phyloP scores from a whole-genome alignment of 2,797 vertebrate species.

The Neosalanx taihuensis region DNA sequence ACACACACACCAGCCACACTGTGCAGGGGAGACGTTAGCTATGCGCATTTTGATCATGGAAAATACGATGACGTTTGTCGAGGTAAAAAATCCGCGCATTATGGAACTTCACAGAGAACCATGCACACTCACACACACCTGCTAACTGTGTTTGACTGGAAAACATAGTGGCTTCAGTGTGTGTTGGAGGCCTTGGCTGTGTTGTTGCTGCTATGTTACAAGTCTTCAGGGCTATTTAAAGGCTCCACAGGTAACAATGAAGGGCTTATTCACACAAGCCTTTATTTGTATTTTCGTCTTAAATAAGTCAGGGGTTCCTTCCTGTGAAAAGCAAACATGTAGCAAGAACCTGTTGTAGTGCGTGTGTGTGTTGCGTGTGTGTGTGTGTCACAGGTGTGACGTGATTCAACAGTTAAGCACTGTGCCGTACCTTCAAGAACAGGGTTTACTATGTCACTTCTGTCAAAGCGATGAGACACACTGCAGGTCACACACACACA shows the following conservation, averaged over 20 bases:
- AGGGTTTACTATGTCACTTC: constrained; percentile 35
- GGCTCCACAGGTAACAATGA: constrained; percentile 48
- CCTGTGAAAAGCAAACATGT: constrained; percentile 53
- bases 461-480: constrained; percentile 40
- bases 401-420: constrained; percentile 18
- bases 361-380: constrained; percentile 41
- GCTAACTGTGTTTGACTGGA: constrained; percentile 27
- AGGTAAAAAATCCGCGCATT: constrained; percentile 9
- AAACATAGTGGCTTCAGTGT: constrained; percentile 64
- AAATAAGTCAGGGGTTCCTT: constrained; percentile 53
- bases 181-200: constrained; percentile 50
- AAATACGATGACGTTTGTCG: constrained; percentile 20
- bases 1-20: constrained; percentile 29
- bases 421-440: constrained; percentile 6
- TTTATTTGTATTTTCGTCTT: constrained; percentile 54
- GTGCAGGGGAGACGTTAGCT: constrained; percentile 1
- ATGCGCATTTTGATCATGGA: constrained; percentile 18
- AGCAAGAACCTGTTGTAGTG: constrained; percentile 36
- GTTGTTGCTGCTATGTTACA: constrained; percentile 37
- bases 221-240: constrained; percentile 60
- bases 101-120: constrained; percentile 18
- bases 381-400: neutral
- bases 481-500: constrained; percentile 27
- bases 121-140: constrained; percentile 9
- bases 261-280: constrained; percentile 41